Conservation (phyloP, 1,140 invertebrate species). For the Ephestia elutella region DNA sequence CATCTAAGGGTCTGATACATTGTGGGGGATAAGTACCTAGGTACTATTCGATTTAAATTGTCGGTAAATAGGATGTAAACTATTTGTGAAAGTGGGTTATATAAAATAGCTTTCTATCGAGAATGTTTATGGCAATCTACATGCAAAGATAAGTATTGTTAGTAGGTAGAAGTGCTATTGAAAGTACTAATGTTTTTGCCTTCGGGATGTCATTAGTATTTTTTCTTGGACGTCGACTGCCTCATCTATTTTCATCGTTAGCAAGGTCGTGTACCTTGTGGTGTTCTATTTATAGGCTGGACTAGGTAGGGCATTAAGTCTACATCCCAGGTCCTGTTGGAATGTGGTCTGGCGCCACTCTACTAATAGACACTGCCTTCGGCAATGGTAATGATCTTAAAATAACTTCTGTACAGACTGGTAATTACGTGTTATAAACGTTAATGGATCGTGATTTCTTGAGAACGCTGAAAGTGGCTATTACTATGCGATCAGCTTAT, state of each 20-base stretch:
- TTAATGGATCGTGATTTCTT: slow-evolving; percentile 5
- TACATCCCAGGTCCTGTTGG: slow-evolving; percentile 57
- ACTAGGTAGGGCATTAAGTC: slow-evolving; percentile 52
- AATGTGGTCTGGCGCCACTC: slow-evolving; percentile 65
- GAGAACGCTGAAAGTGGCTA: not conserved
- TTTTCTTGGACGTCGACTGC: not conserved
- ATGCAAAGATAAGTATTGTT: slow-evolving; percentile 18
- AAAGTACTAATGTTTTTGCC: not conserved
- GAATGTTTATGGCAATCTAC: slow-evolving; percentile 12
- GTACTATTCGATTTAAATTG: slow-evolving; percentile 48
- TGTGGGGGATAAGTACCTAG: slow-evolving; percentile 35
- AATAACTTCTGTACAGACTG: slow-evolving; percentile 18
- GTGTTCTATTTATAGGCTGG: slow-evolving; percentile 50
- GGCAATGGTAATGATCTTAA: slow-evolving; percentile 29
- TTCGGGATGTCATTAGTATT: not conserved
- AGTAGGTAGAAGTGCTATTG: too few relatives aligned
- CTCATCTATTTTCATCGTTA: slow-evolving; percentile 35
- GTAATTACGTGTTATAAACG: slow-evolving; percentile 2
- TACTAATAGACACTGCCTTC: slow-evolving; percentile 50
- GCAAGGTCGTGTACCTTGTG: slow-evolving; percentile 35
- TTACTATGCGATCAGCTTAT: not conserved
- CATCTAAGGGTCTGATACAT: slow-evolving; percentile 54
- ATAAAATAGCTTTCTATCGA: slow-evolving; percentile 4
- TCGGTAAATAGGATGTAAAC: slow-evolving; percentile 57
- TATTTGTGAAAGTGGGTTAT: slow-evolving; percentile 53